Evolutionary conservation across 2,797 vertebrate species (phyloP).

Genomic region (Gallirallus australis): DNA sequence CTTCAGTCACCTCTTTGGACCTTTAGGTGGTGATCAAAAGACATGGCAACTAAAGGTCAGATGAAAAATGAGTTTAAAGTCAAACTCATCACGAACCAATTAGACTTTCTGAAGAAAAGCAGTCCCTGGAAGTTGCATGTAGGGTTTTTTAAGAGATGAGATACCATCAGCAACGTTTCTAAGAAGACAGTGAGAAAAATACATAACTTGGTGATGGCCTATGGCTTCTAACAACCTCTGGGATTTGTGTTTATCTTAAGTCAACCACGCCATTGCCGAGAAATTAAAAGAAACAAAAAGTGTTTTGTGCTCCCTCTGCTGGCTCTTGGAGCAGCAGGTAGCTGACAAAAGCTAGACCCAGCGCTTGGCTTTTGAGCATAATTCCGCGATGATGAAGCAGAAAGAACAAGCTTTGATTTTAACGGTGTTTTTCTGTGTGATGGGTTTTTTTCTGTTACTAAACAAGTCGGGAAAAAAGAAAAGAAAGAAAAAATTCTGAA

Average conservation of each 20-base stretch:
- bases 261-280: not conserved
- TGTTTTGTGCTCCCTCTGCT: slow-evolving; percentile 67
- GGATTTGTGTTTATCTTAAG: not conserved
- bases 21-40: not conserved
- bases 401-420: not conserved
- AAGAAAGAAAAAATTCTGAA: not conserved
- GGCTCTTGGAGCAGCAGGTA: slow-evolving; percentile 13
- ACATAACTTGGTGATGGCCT: not conserved
- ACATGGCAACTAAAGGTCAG: not conserved
- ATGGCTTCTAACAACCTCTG: not conserved
- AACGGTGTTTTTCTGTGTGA: not conserved
- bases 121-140: not conserved
- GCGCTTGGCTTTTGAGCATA: not conserved
- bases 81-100: not conserved
- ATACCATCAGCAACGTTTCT: not conserved
- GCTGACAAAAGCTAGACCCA: not conserved
- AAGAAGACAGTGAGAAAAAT: not conserved
- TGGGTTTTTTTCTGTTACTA: not conserved
- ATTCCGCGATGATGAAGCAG: not conserved
- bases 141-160: not conserved
- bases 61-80: not conserved
- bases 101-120: not conserved
- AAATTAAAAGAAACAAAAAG: not conserved
- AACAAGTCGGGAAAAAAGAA: not conserved
- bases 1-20: not conserved